Evolutionary conservation across 2,888 invertebrate genomes (phyloP), one percentile per base, ranked within the genome.

Genomic region (Hirtodrosophila cameraria): DNA sequence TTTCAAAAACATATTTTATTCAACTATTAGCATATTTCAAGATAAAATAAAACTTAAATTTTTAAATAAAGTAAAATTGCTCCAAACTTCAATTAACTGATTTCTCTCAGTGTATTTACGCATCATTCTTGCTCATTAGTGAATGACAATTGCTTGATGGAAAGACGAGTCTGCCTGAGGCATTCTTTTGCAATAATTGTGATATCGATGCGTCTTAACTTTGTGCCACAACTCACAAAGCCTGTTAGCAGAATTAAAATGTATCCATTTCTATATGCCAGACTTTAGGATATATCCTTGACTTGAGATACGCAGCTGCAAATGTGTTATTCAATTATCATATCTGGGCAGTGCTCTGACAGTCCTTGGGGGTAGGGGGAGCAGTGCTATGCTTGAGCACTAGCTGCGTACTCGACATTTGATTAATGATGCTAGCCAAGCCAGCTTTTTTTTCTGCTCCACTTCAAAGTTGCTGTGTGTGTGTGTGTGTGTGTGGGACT

Each of bases 351-450:
- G 31, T 9, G 11, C n/a, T 13, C 28, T 16, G 54, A 8, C 41
- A 12, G 30, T n/a, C n/a, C n/a, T n/a, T n/a, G 1, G 7, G 3
- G 7, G 15, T 1, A 6, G 5, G 11, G 2, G 7, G 8, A 18
- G 12, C 1, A 18, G 33, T 6, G 16, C 2, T 13, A 5, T 41
- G 30, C 28, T 55, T 42, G 33, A 53, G 60, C 59, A 46, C 27
- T 43, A 35, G 33, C 48, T 23, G 52, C 62, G 57, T 38, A 59
- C 80, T 81, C 50, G 55, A 69, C 64, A 57, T 63, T 74, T 77
- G 77, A 77, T 77, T 77, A 77, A 77, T 82, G 84, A 75, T 75
- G 55, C 36, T 30, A 42, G 45, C 42, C 30, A 42, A 30, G 58
- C 50, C 41, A 59, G 64, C 57, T 36, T 72, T 79, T 72, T 79